Evolutionary conservation across 2,888 invertebrate species (phyloP).

Genomic region (Erebia palarica): DNA sequence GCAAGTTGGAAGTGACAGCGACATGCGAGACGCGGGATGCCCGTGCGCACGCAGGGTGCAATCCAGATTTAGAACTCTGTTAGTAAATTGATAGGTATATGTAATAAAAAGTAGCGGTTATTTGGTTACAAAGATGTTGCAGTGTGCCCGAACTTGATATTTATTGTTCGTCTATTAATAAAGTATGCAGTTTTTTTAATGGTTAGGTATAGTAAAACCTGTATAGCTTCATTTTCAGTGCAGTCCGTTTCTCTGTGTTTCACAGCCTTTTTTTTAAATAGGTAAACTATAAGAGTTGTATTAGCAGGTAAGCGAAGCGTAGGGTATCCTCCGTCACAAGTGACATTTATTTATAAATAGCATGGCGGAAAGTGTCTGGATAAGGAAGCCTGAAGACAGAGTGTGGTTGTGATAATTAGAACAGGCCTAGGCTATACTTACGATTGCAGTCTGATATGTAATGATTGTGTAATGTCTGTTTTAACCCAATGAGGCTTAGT

Average conservation of each 20-base stretch:
- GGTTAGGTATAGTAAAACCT: too few relatives aligned
- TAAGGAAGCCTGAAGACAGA: too few relatives aligned
- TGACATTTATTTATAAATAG: too few relatives aligned
- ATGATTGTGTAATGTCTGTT: neutral
- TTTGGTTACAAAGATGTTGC: constrained; percentile 16
- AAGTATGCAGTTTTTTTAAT: neutral
- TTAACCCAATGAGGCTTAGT: neutral
- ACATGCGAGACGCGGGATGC: constrained; percentile 42
- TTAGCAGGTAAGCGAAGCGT: too few relatives aligned
- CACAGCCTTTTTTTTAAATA: too few relatives aligned
- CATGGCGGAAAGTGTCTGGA: too few relatives aligned
- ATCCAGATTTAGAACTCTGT: constrained; percentile 27
- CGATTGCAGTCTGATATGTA: neutral
- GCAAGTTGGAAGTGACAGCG: constrained; percentile 53
- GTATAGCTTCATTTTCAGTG: too few relatives aligned
- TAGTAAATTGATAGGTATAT: constrained; percentile 21
- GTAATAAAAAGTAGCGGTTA: constrained; percentile 7
- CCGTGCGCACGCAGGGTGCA: constrained; percentile 39
- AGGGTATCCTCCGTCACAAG: too few relatives aligned
- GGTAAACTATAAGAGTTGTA: too few relatives aligned
- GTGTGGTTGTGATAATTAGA: too few relatives aligned
- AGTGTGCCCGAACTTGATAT: neutral
- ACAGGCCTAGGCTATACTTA: too few relatives aligned
- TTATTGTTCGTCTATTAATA: neutral
- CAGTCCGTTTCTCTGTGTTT: too few relatives aligned